phyloP scores from a whole-genome alignment of 2,113 vertebrate species.

The Suncus etruscus region DNA sequence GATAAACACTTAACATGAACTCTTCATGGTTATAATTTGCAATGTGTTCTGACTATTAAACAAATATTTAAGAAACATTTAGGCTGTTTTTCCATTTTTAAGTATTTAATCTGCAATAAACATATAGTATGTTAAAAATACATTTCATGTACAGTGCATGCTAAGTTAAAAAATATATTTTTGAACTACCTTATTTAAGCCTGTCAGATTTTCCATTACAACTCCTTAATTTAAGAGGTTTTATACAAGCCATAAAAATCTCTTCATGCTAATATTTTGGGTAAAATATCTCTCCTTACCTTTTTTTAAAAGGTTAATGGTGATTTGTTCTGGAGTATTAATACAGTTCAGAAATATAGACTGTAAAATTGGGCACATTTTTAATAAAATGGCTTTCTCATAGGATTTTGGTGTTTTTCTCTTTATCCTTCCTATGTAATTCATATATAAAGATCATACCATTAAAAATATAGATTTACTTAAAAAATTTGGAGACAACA shows the following conservation, averaged over 20 bases:
- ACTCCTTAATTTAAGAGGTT: constrained; percentile 81
- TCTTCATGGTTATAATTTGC: constrained; percentile 83
- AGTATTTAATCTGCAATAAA: constrained; percentile 87
- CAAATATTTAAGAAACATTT: constrained; percentile 86
- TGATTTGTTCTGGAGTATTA: constrained; percentile 61
- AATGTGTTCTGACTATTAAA: constrained; percentile 83
- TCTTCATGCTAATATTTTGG: constrained; percentile 78
- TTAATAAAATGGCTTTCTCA: constrained; percentile 35
- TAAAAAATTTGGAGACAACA: constrained; percentile 4
- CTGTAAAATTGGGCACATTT: constrained; percentile 18
- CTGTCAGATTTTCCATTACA: constrained; percentile 87
- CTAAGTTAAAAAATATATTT: constrained; percentile 85
- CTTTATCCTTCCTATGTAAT: constrained; percentile 22
- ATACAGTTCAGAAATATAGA: constrained; percentile 75
- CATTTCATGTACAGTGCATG: constrained; percentile 76
- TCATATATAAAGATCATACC: background rate
- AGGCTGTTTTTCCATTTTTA: constrained; percentile 85
- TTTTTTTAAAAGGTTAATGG: background rate
- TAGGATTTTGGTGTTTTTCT: constrained; percentile 16
- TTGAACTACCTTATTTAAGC: constrained; percentile 77
- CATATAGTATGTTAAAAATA: constrained; percentile 81
- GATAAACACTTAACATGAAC: constrained; percentile 85
- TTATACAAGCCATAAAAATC: constrained; percentile 83
- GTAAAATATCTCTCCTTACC: constrained; percentile 78
- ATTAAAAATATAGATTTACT: constrained; percentile 23